Conservation (phyloP, 2,888 invertebrate species). For the Parnassius glacialis region DNA sequence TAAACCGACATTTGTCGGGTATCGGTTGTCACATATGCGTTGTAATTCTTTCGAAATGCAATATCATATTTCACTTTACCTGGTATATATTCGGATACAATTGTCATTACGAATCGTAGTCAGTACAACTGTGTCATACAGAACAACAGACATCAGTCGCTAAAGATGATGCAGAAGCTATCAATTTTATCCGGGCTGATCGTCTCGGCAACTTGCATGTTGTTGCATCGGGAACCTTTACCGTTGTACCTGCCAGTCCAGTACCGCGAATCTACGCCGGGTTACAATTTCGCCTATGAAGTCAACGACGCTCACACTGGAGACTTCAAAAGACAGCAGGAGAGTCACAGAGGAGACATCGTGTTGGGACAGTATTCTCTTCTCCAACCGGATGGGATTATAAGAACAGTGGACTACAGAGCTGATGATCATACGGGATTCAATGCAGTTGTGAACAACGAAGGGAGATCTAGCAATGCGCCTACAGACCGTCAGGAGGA, state of each 20-base stretch:
- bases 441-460: constrained; percentile 74
- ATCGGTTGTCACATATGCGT: constrained; percentile 1
- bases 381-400: constrained; percentile 77
- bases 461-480: background rate
- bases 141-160: background rate
- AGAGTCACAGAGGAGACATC: constrained; percentile 71
- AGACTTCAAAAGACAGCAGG: constrained; percentile 77
- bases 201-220: constrained; percentile 58
- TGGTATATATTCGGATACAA: background rate
- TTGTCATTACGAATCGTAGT: background rate
- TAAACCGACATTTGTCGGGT: background rate
- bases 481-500: constrained; percentile 2
- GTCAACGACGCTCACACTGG: constrained; percentile 78
- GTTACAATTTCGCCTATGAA: constrained; percentile 78
- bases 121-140: background rate
- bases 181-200: constrained; percentile 43
- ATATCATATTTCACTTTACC: constrained; percentile 2
- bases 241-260: constrained; percentile 32
- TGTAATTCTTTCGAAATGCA: constrained; percentile 1
- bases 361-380: constrained; percentile 79
- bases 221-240: constrained; percentile 49
- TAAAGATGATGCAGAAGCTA: constrained; percentile 19
- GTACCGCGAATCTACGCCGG: constrained; percentile 34
- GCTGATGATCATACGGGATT: constrained; percentile 78
- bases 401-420: constrained; percentile 78